These are phyloP conservation scores for Pseudochirops corinnae DNA, from an alignment of 2,797 vertebrate species.

Conservation along the genomic window DNA sequence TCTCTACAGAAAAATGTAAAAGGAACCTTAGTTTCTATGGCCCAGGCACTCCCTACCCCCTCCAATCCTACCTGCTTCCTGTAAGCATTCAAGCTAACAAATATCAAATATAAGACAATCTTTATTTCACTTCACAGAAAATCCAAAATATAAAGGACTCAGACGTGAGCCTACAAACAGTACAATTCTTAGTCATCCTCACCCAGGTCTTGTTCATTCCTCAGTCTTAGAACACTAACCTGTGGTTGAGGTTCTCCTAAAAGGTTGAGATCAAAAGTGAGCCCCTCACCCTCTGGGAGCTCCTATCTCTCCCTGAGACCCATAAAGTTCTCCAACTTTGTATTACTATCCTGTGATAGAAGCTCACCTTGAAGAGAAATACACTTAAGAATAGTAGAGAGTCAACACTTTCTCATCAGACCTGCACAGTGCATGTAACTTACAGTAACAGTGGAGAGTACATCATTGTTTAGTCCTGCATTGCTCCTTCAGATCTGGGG, in stretches of 20 bases:
- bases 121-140: not conserved
- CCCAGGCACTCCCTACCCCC: not conserved
- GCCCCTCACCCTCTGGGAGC: not conserved
- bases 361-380: not conserved
- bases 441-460: not conserved
- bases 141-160: not conserved
- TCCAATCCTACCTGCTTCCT: not conserved
- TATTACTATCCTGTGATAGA: not conserved
- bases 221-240: not conserved
- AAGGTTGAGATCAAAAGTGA: not conserved
- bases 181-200: not conserved
- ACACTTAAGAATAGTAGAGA: not conserved
- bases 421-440: not conserved
- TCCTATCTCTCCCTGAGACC: not conserved
- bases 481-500: not conserved
- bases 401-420: not conserved
- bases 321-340: not conserved
- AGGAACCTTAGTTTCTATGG: not conserved
- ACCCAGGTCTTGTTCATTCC: not conserved
- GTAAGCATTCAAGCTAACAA: not conserved
- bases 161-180: not conserved
- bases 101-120: not conserved
- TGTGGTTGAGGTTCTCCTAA: not conserved
- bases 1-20: not conserved
- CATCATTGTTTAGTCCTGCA: not conserved